These are phyloP conservation scores for Gymnothorax javanicus DNA, from an alignment of 2,797 vertebrate species.

Conservation along the genomic window DNA sequence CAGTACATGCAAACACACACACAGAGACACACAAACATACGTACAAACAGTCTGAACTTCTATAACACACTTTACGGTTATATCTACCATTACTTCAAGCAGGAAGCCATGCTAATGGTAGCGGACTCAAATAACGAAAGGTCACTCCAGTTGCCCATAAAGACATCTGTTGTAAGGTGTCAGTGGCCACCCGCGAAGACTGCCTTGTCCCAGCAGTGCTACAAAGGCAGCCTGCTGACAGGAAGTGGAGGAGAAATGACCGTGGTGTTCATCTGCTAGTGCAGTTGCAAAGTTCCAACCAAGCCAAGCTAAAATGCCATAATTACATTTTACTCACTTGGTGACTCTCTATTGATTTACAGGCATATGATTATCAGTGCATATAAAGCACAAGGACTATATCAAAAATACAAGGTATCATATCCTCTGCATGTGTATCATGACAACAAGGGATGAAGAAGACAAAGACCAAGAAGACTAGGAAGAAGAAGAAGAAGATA, in stretches of 20 bases:
- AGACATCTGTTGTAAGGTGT: not conserved
- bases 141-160: not conserved
- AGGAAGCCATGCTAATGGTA: not conserved
- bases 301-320: not conserved
- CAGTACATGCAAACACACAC: not conserved
- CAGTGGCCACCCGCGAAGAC: not conserved
- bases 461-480: not conserved
- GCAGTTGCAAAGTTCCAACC: not conserved
- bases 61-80: not conserved
- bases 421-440: not conserved
- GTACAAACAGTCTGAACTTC: not conserved
- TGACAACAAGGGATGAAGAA: not conserved
- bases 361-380: not conserved
- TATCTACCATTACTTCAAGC: not conserved
- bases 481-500: no score
- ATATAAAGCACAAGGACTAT: not conserved
- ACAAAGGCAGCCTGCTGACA: not conserved
- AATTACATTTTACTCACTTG: constrained; percentile 2
- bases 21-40: not conserved
- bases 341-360: constrained; percentile 1
- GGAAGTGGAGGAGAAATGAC: not conserved
- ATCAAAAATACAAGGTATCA: not conserved
- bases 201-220: not conserved
- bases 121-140: not conserved
- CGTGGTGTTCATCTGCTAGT: not conserved